Conservation (phyloP, 2,797 vertebrate genomes). For the Acanthornis magna region DNA sequence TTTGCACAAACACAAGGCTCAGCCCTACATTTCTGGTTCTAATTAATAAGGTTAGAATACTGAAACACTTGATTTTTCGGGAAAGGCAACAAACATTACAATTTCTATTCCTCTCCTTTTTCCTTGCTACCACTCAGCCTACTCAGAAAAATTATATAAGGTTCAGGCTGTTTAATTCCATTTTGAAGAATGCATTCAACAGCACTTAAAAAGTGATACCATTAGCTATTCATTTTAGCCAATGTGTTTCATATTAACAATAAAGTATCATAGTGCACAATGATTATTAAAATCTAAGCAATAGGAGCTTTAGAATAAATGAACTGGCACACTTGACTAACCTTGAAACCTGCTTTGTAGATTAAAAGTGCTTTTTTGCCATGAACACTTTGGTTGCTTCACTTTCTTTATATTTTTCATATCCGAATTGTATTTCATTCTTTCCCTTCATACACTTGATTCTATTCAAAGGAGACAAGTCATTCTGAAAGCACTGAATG, state of each 20-base stretch:
- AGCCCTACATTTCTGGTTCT: neutral
- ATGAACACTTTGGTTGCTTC: slow-evolving; percentile 3
- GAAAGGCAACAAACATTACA: neutral
- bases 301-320: slow-evolving; percentile 44
- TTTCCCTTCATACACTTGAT: neutral
- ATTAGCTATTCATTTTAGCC: slow-evolving; percentile 49
- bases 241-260: slow-evolving; percentile 43
- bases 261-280: slow-evolving; percentile 34
- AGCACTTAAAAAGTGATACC: slow-evolving; percentile 31
- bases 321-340: slow-evolving; percentile 42
- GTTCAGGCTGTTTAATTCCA: slow-evolving; percentile 2
- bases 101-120: neutral
- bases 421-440: neutral
- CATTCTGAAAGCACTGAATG: neutral
- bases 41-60: neutral
- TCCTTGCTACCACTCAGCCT: neutral
- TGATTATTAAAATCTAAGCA: slow-evolving; percentile 56
- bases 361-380: slow-evolving; percentile 47
- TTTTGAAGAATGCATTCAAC: slow-evolving; percentile 23
- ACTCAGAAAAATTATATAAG: neutral
- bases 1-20: neutral
- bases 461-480: slow-evolving; percentile 15
- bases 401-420: neutral
- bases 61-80: neutral
- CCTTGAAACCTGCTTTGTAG: slow-evolving; percentile 56